phyloP scores from a whole-genome alignment of 2,797 vertebrate genomes.

The Cercopithecus diana region DNA sequence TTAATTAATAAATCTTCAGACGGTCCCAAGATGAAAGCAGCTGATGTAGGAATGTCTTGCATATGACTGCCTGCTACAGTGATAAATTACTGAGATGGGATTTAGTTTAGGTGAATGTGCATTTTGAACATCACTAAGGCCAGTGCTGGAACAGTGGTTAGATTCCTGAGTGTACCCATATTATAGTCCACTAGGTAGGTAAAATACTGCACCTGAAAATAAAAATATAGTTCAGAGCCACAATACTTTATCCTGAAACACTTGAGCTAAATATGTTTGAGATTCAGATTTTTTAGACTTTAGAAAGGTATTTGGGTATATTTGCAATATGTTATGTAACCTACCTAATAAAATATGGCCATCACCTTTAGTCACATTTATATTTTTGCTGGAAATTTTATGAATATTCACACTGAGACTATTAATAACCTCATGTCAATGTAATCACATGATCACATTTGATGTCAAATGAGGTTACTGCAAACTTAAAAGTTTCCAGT shows the following conservation, averaged over 20 bases:
- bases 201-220: background rate
- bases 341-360: background rate
- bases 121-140: background rate
- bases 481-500: background rate
- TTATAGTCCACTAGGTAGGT: background rate
- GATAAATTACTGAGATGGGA: background rate
- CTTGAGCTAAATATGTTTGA: background rate
- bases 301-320: background rate
- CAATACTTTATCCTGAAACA: background rate
- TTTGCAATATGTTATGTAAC: background rate
- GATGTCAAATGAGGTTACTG: background rate
- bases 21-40: background rate
- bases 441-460: background rate
- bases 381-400: constrained; percentile 27
- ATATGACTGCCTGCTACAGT: background rate
- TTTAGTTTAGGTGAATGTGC: background rate
- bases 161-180: background rate
- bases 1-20: background rate
- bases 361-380: background rate
- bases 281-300: constrained; percentile 14
- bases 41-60: background rate
- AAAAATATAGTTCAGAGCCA: background rate
- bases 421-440: background rate
- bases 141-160: background rate
- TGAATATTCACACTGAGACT: background rate